phyloP scores from a whole-genome alignment of 1,140 invertebrate species.

The Diploscapter pachys region DNA sequence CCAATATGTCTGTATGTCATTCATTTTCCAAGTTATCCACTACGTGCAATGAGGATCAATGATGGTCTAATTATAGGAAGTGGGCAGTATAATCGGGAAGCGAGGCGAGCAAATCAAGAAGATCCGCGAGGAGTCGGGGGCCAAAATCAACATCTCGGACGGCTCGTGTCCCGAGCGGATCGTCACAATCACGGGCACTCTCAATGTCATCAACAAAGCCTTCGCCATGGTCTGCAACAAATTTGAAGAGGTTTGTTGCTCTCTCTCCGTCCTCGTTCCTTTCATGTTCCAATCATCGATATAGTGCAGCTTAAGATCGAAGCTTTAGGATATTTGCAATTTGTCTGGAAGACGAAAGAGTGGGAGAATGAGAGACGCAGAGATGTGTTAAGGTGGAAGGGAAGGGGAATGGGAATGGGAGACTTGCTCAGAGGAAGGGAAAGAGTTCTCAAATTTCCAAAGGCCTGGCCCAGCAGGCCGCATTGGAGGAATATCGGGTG shows the following conservation, averaged over 20 bases:
- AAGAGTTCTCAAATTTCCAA: not conserved
- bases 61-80: constrained; percentile 71
- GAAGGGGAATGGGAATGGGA: not conserved
- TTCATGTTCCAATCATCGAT: too few species aligned
- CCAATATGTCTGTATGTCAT: constrained; percentile 4
- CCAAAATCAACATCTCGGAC: constrained; percentile 72
- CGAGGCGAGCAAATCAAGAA: constrained; percentile 54
- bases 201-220: constrained; percentile 93
- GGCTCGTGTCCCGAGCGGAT: constrained; percentile 79
- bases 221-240: constrained; percentile 99
- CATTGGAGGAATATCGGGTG: too few species aligned
- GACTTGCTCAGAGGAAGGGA: not conserved
- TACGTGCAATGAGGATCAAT: constrained; percentile 50
- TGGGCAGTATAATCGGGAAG: constrained; percentile 97
- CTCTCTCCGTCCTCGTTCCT: not conserved
- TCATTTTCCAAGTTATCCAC: constrained; percentile 59
- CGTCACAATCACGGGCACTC: constrained; percentile 94
- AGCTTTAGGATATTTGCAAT: too few species aligned
- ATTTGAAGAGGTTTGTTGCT: constrained; percentile 85
- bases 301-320: too few species aligned
- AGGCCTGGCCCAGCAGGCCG: too few species aligned
- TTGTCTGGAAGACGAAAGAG: too few species aligned
- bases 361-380: too few species aligned
- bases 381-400: not conserved
- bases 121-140: constrained; percentile 63